Evolutionary conservation across 1,140 invertebrate species (phyloP), one percentile per base, ranked within the genome.

Genomic region (Metaphire vulgaris): DNA sequence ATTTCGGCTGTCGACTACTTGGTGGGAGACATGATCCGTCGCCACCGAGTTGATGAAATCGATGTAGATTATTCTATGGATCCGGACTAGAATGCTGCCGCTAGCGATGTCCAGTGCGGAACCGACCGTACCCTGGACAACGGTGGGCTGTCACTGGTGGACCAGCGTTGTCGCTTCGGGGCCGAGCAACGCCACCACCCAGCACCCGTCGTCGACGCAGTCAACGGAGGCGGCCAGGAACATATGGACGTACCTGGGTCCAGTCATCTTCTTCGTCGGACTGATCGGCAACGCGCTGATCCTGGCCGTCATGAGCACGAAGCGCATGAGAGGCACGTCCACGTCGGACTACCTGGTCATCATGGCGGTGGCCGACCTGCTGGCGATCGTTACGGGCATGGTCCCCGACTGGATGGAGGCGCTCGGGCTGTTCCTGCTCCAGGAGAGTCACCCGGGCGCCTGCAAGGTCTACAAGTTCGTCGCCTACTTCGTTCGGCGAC

Each of bases 391-490:
- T 12, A 65, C 74, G 16, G 77, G 77, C 26, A 78, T 78, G 68
- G 70, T 78, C 30, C 77, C 77, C 0, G 77, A 78, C 31, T 78
- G 77, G 77, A 28, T 78, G 33, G 77, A 78, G 33, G 28, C 31
- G 21, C 31, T 32, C 6, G 73, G 65, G 33, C n/a, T 78, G 29
- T 31, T 78, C 33, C 68, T 75, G n/a, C 32, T 78, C 73, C 76
- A 78, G 41, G 34, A 70, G 30, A 21, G 71, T 12, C 33, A 64
- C 33, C 66, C 73, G 33, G 31, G 69, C n/a, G 64, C 70, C 0
- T 81, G 80, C 74, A 81, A 81, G 68, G 29, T 80, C 21, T 75
- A 77, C 56, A 77, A 75, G 72, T 79, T 80, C 26, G n/a, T 74
- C 15, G 74, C 77, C 56, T 79, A 75, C 69, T n/a, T 69, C 77